These are phyloP conservation scores for Anaspis maculata DNA, from an alignment of 2,888 invertebrate genomes.

Conservation along the genomic window DNA sequence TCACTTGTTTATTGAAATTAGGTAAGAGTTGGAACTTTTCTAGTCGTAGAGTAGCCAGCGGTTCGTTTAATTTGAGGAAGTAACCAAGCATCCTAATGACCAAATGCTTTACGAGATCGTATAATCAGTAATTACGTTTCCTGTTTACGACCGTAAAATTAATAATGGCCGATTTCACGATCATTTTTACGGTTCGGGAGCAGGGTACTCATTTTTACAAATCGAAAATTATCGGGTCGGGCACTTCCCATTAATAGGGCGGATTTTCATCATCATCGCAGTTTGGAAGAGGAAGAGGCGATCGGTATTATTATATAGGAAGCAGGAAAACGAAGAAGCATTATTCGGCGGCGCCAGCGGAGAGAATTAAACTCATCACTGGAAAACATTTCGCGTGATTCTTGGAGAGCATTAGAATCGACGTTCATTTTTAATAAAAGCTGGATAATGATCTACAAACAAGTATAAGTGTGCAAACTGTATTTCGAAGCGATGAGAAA, in stretches of 20 bases:
- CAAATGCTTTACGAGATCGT: slow-evolving; percentile 1
- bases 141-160: slow-evolving; percentile 4
- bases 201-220: slow-evolving; percentile 3
- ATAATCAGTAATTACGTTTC: slow-evolving; percentile 2
- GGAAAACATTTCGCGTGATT: too few species aligned
- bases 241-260: too few species aligned
- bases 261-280: too few species aligned
- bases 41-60: too few species aligned
- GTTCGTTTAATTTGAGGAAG: background rate
- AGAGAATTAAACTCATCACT: too few species aligned
- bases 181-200: slow-evolving; percentile 2
- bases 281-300: too few species aligned
- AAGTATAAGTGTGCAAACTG: slow-evolving; percentile 14
- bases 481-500: slow-evolving; percentile 14
- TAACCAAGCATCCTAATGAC: background rate
- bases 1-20: too few species aligned
- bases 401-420: background rate
- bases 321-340: too few species aligned
- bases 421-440: slow-evolving; percentile 2
- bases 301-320: too few species aligned
- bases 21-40: too few species aligned
- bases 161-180: slow-evolving; percentile 8
- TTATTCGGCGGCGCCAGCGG: too few species aligned
- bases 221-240: background rate
- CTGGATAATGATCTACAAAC: slow-evolving; percentile 19